Evolutionary conservation across 2,888 invertebrate species (phyloP).

Genomic region (Chaitophorus viminalis): DNA sequence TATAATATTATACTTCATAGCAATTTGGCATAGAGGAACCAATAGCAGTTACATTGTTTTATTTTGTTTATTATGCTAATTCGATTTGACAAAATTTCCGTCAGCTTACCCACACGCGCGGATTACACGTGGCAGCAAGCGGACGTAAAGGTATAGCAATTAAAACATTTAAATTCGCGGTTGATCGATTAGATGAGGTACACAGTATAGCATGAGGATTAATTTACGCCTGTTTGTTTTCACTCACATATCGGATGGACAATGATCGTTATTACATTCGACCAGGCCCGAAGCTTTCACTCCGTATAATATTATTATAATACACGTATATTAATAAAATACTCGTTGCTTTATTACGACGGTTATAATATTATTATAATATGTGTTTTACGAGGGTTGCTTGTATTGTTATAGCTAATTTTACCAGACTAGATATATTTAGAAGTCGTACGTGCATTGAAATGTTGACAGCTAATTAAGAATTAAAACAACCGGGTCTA

Average conservation of each 20-base stretch:
- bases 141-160: background rate
- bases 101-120: background rate
- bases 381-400: background rate
- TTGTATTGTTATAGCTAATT: conserved; percentile 12
- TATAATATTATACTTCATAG: background rate
- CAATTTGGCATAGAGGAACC: background rate
- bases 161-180: conserved; percentile 30
- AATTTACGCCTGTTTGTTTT: conserved; percentile 25
- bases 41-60: background rate
- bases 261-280: conserved; percentile 3
- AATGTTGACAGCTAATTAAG: conserved; percentile 8
- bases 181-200: background rate
- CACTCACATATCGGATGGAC: background rate
- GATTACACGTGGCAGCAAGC: background rate
- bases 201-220: background rate
- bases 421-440: background rate
- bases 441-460: background rate
- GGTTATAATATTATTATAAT: background rate
- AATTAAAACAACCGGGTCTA: background rate
- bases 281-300: background rate
- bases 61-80: background rate
- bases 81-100: background rate
- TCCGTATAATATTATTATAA: too few species aligned
- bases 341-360: background rate
- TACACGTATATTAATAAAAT: background rate